Percentiles rank a stretch among this genome's conserved stretches.
Conservation (phyloP, 2,113 vertebrate genomes). For the Labeo rohita region DNA sequence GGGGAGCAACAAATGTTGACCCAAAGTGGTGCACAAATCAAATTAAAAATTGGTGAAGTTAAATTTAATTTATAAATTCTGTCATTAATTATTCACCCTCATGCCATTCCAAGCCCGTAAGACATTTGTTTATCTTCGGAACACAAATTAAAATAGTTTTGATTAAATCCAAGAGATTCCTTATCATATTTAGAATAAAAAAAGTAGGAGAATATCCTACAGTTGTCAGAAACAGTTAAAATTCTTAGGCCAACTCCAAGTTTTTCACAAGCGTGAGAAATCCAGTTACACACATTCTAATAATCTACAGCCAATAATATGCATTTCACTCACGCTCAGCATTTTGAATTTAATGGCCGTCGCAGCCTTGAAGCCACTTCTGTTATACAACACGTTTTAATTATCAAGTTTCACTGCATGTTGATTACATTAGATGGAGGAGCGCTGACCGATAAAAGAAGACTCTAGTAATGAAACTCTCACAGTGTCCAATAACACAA, state of each 20-base stretch:
- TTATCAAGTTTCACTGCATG: neutral
- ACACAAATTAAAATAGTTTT: no score
- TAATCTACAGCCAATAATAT: constrained; percentile 8
- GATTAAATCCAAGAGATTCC: neutral
- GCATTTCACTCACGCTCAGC: neutral
- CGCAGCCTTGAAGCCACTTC: neutral
- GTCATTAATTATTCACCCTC: no score
- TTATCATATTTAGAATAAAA: neutral
- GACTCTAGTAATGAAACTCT: neutral
- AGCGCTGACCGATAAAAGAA: neutral
- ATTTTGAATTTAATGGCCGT: constrained; percentile 4
- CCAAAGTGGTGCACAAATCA: neutral
- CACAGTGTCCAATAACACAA: neutral
- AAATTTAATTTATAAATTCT: no score
- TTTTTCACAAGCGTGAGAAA: neutral
- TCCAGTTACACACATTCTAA: neutral
- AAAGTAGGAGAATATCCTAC: no score
- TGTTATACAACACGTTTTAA: constrained; percentile 2
- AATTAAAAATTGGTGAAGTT: no score
- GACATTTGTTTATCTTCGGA: no score
- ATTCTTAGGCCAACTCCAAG: neutral
- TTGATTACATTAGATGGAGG: constrained; percentile 6
- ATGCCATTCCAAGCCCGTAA: no score
- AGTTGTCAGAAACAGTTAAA: neutral
- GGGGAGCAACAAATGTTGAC: constrained; percentile 34